phyloP scores from a whole-genome alignment of 1,140 invertebrate genomes.

The Leptopilina clavipes region DNA sequence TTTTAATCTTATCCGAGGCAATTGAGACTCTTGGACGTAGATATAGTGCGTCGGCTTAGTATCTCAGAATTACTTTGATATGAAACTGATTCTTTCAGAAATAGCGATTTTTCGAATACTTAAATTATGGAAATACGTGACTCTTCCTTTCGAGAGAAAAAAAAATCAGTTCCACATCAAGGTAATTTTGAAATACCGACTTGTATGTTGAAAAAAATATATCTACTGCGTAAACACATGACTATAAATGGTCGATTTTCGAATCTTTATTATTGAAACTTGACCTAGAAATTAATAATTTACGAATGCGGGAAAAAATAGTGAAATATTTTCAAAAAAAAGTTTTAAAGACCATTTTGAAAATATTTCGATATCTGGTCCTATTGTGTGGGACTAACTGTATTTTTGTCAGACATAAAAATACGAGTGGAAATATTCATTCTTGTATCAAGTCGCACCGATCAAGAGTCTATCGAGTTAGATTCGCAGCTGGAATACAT shows the following conservation, averaged over 20 bases:
- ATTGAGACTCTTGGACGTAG: conserved; percentile 35
- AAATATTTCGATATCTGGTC: no score
- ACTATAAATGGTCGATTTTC: no score
- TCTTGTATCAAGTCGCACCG: not conserved
- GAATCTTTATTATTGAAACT: no score
- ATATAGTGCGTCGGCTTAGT: conserved; percentile 8
- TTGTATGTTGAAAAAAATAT: not conserved
- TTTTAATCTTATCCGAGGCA: conserved; percentile 55
- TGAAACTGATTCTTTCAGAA: conserved; percentile 2
- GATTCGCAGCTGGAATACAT: conserved; percentile 2
- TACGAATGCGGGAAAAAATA: no score
- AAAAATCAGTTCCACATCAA: conserved; percentile 6
- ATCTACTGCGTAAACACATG: not conserved
- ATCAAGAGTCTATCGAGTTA: not conserved
- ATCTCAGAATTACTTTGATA: conserved; percentile 5
- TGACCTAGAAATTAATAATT: no score
- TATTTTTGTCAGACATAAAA: not conserved
- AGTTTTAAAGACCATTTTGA: no score
- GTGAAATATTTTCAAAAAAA: no score
- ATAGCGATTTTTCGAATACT: conserved; percentile 15
- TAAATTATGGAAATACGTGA: conserved; percentile 18
- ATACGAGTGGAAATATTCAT: not conserved
- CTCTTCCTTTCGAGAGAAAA: not conserved
- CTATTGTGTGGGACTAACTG: no score
- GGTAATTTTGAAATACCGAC: not conserved